Evolutionary conservation across 2,888 invertebrate genomes (phyloP), one percentile per base, ranked within the genome.

Genomic region (Clitarchus hookeri): DNA sequence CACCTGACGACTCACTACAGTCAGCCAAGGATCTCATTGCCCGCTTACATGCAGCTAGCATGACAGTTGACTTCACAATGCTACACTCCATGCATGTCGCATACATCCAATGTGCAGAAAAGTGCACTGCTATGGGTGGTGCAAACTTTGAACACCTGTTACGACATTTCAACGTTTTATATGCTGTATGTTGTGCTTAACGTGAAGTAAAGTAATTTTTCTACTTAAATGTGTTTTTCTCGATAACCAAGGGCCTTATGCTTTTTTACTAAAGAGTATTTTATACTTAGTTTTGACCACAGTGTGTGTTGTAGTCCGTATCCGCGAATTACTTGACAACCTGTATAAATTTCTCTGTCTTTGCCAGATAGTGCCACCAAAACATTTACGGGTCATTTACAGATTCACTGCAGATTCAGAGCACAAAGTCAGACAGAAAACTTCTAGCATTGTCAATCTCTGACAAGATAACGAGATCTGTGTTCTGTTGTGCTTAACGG

Each of bases 131-230:
- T 19, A 79, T n/a, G 25, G 16, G 79, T 8, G n/a, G 23, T 0
- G 79, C 79, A n/a, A 19, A 27, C 23, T 79, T 79, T 23, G n/a
- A 16, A n/a, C 79, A 79, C 79, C 79, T 79, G 27, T n/a, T 79
- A 36, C 4, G 36, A 36, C 36, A 36, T 36, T 36, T 36, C 36
- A 36, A 36, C 36, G 36, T 36, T 36, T 36, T 36, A 36, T 36
- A 36, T 36, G 36, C 36, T 36, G 36, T 36, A 36, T 36, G 36
- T 4, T 36, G 36, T 36, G 36, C 36, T 36, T 36, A 36, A 36
- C 4, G 36, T 36, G 36, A 36, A 36, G 36, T 36, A 36, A 36
- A 36, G 36, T 36, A 1, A 36, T 36, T 36, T 36, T 36, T 36
- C 1, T 36, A 36, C 36, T 36, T 36, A 36, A 36, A 36, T 36